Base-by-base conservation (phyloP, 37 sponge, comb jelly and placozoan genomes). In the Corticium candelabrum region DNA sequence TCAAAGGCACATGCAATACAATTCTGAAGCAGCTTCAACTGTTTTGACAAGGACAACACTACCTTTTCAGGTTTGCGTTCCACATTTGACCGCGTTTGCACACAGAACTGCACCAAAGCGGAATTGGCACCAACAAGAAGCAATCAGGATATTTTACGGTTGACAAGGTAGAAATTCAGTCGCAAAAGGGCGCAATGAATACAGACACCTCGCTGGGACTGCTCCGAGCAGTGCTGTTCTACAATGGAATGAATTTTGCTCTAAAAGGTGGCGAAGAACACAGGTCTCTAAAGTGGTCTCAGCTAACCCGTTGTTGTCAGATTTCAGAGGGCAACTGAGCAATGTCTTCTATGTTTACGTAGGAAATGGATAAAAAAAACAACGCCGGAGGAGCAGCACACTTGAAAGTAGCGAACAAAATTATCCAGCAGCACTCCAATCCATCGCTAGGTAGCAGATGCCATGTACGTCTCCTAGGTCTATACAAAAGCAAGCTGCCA, bases 351-450 rank as follows among this genome's bases (percentile, higher is more conserved):
- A 50, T 50, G 3, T 30, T 50, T 85, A 85, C 38, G 74, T 75
- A 3, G 85, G 79, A 35, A 34, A 72, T 40, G 81, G 78, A 0
- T 84, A 78, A 0, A 84, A 84, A 85, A n/a, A 84, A 84, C 33
- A 67, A 37, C 15, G 3, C 73, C 15, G 84, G 84, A 2, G 84
- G 79, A 31, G 72, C 73, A 3, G 37, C 40, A 0, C 78, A 80
- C 35, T 29, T 85, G 3, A 33, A 34, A 39, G 34, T 78, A 37
- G 84, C 76, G 33, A 84, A 84, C 74, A 84, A 84, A 40, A 0
- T 7, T 7, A 78, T 84, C 0, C 36, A 34, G 30, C 30, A 5
- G 3, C 29, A 41, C 41, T 75, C 83, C 3, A 70, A 75, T 7
- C 76, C 77, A 33, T 34, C 74, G 30, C 62, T 50, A 27, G 62